phyloP scores from a whole-genome alignment of 2,888 invertebrate species.

The Papilio elwesi region DNA sequence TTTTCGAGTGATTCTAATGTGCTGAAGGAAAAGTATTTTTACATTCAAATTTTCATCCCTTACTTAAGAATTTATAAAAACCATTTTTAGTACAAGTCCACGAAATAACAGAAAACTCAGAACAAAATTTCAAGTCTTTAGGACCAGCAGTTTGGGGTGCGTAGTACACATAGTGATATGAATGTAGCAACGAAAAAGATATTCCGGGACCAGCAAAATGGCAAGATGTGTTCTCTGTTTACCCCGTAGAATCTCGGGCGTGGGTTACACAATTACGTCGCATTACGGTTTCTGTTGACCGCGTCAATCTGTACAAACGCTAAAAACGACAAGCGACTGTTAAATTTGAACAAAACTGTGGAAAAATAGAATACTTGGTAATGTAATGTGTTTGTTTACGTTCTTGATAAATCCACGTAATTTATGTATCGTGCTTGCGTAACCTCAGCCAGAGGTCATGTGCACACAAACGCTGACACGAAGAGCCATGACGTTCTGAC shows the following conservation, averaged over 20 bases:
- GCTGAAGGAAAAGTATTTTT: no score
- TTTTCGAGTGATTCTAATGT: no score
- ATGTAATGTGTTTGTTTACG: conserved; percentile 16
- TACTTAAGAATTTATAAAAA: no score
- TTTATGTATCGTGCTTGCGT: conserved; percentile 19
- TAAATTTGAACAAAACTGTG: conserved; percentile 28
- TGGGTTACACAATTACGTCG: background rate
- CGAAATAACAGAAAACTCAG: no score
- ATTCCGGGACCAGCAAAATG: no score
- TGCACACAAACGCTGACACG: background rate
- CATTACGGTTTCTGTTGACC: conserved; percentile 1
- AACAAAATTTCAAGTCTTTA: no score
- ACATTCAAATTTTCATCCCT: no score
- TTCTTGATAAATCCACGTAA: conserved; percentile 11
- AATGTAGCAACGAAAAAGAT: no score
- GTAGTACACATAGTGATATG: no score
- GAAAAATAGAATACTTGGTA: conserved; percentile 17
- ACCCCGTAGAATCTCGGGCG: background rate
- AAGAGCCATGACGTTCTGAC: conserved; percentile 6
- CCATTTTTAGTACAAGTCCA: no score
- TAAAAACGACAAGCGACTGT: conserved; percentile 25
- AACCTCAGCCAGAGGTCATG: background rate
- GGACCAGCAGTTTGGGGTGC: no score
- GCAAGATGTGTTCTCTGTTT: background rate
- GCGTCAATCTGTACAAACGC: conserved; percentile 4